Evolutionary conservation across 2,797 vertebrate species (phyloP).

Genomic region (Phalanger gymnotis): DNA sequence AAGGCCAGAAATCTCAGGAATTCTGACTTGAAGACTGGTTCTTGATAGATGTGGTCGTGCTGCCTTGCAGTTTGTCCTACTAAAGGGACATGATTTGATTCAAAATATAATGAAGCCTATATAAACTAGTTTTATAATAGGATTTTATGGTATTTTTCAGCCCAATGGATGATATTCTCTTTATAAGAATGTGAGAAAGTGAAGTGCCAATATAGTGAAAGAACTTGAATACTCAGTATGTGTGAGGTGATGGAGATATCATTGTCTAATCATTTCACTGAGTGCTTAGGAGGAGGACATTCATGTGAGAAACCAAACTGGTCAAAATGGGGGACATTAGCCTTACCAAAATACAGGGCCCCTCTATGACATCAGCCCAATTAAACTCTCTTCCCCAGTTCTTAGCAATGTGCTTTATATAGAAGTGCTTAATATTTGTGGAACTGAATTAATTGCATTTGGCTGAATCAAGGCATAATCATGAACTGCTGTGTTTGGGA

Average conservation of each 20-base stretch:
- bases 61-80: not conserved
- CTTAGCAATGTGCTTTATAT: not conserved
- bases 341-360: not conserved
- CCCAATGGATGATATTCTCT: not conserved
- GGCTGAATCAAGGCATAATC: not conserved
- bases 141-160: conserved; percentile 48
- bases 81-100: not conserved
- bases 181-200: conserved; percentile 22
- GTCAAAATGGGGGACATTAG: not conserved
- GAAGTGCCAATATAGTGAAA: conserved; percentile 15
- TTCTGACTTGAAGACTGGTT: not conserved
- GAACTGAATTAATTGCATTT: not conserved
- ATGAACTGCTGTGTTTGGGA: not conserved
- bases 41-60: not conserved
- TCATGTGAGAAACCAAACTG: not conserved
- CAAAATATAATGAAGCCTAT: not conserved
- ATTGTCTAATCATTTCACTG: not conserved
- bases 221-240: not conserved
- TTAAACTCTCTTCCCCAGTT: not conserved
- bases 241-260: not conserved
- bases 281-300: not conserved
- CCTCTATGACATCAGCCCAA: not conserved
- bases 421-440: not conserved
- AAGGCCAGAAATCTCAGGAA: not conserved
- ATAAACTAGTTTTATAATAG: not conserved